A percentile compares a stretch with the other conserved stretches of the same genome.
Evolutionary conservation across 2,888 invertebrate genomes (phyloP).

Genomic region (Ferrisia virgata): DNA sequence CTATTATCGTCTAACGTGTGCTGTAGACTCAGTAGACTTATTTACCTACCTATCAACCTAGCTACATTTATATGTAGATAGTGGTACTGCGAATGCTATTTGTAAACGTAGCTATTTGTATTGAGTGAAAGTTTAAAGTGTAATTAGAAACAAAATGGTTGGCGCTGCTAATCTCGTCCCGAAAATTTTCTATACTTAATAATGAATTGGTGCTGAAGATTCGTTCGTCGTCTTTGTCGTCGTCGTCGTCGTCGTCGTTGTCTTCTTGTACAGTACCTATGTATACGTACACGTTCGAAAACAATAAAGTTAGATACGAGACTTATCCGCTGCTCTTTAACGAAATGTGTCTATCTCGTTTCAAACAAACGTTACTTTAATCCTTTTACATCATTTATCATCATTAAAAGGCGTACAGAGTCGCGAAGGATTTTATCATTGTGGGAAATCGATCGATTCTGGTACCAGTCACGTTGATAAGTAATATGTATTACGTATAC

Average conservation of each 20-base stretch:
- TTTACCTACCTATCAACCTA: no score
- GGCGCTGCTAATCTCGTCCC: not conserved
- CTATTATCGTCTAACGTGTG: no score
- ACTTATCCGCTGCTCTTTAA: conserved; percentile 18
- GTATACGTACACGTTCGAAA: not conserved
- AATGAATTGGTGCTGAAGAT: not conserved
- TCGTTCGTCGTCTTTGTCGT: not conserved
- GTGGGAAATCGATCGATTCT: conserved; percentile 37
- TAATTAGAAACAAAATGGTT: conserved; percentile 13
- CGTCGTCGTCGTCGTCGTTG: not conserved
- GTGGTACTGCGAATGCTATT: no score
- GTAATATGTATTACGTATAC: not conserved
- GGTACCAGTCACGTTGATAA: conserved; percentile 23
- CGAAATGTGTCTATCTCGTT: conserved; percentile 20
- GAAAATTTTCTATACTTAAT: conserved; percentile 19
- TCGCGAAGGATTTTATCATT: conserved; percentile 11
- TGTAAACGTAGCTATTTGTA: no score
- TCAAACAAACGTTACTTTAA: conserved; percentile 10
- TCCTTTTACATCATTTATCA: conserved; percentile 40
- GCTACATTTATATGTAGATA: no score
- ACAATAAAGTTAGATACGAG: conserved; percentile 7
- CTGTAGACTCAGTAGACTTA: no score
- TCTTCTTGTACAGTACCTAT: no score
- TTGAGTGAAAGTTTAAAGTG: not conserved
- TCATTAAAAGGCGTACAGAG: conserved; percentile 35